A percentile compares a stretch with the other conserved stretches of the same genome.
Evolutionary conservation across 2,888 invertebrate genomes (phyloP).

Genomic region (Autographa gamma): DNA sequence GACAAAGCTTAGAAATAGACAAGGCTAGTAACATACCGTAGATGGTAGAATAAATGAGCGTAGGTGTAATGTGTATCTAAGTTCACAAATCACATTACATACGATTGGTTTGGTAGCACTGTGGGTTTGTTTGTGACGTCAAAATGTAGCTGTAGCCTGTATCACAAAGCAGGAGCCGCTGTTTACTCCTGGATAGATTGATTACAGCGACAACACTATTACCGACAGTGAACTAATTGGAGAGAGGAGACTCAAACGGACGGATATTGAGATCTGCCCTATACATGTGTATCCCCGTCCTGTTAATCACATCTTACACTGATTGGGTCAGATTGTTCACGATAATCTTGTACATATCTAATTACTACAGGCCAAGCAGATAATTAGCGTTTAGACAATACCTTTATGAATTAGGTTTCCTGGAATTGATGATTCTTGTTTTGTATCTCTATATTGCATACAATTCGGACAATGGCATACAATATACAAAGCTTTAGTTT

Average conservation of each 20-base stretch:
- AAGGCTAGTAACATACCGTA: not conserved
- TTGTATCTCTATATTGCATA: too few species aligned
- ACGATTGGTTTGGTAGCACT: not conserved
- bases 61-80: conserved; percentile 5
- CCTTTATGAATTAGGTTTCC: not conserved
- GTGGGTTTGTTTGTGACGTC: conserved; percentile 38
- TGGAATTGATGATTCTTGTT: not conserved
- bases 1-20: not conserved
- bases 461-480: too few species aligned
- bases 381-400: conserved; percentile 39
- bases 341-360: conserved; percentile 22
- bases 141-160: conserved; percentile 19
- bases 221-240: conserved; percentile 70
- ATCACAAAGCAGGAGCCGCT: conserved; percentile 69
- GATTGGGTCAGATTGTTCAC: conserved; percentile 39
- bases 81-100: conserved; percentile 23
- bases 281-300: conserved; percentile 20
- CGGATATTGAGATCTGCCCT: conserved; percentile 36
- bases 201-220: conserved; percentile 69
- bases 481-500: too few species aligned
- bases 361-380: conserved; percentile 15
- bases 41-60: not conserved
- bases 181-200: conserved; percentile 69
- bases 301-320: conserved; percentile 50
- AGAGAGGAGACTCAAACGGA: conserved; percentile 64